These are phyloP conservation scores for Drosophila nr. fundita DNA, from an alignment of 2,888 invertebrate species.

Conservation along the genomic window DNA sequence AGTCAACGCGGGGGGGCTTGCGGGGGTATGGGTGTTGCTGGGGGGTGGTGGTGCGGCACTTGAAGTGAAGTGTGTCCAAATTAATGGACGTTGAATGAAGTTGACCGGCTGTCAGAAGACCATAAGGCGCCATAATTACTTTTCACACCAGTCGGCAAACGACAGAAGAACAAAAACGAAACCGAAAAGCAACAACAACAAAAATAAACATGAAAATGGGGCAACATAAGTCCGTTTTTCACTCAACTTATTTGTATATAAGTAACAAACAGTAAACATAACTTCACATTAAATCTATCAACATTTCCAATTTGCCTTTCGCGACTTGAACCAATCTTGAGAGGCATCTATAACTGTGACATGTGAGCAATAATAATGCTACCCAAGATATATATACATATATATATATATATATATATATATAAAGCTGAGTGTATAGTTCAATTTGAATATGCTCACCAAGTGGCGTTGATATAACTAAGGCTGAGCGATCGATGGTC, in stretches of 20 bases:
- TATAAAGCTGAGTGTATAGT: not conserved
- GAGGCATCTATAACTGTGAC: not conserved
- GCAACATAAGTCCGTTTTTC: not conserved
- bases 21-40: not conserved
- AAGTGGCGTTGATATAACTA: not conserved
- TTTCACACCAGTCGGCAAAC: slow-evolving; percentile 68
- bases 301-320: not conserved
- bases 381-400: not conserved
- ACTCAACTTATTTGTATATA: not conserved
- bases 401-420: not conserved
- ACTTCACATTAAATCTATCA: not conserved
- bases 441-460: not conserved
- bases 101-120: slow-evolving; percentile 78
- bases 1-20: not conserved
- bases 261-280: not conserved
- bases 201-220: not conserved
- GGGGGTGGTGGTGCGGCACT: not conserved
- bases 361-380: not conserved
- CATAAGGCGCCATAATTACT: slow-evolving; percentile 78
- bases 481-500: not conserved
- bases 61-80: slow-evolving; percentile 68
- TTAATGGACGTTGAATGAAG: slow-evolving; percentile 74
- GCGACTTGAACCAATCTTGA: not conserved
- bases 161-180: slow-evolving; percentile 8
- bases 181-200: not conserved